Base-by-base conservation (phyloP, 2,113 vertebrate species). In the Eira barbara region DNA sequence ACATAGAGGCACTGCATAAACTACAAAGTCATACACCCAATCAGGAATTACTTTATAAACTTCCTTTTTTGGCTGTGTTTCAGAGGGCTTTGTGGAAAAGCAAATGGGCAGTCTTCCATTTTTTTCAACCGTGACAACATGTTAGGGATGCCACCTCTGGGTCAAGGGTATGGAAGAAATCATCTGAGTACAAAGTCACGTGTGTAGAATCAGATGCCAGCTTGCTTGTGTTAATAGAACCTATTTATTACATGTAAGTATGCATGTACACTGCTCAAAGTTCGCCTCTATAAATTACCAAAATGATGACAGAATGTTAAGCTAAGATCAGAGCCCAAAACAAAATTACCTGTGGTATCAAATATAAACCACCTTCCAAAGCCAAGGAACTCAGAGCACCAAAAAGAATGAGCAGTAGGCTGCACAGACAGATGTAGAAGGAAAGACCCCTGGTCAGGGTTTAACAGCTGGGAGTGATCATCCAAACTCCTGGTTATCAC, bases 291-390 rank as follows among this genome's bases (percentile, higher is more conserved):
- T 88, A 91, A 95, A 93, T 39, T 82, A 78, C 31, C 67, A 57
- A 95, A 79, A 95, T 65, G 39, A 69, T 55, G n/a, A 91, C 36
- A 91, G 91, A 87, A 83, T 65, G 45, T 96, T 93, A 91, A 83
- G 4, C 73, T 79, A 69, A 57, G 52, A 89, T 63, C 2, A 23
- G 8, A 71, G 1, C 2, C 7, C 10, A 89, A 92, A 39, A 80
- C n/a, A 69, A 85, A 90, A 95, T 86, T 90, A 76, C 82, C 34
- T 45, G 21, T 55, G 14, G 27, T 82, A 93, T 86, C 81, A 90
- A 52, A 74, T 86, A 73, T n/a, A 96, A 89, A 74, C 31, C 42
- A 86, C 14, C 65, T 76, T 20, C 76, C 23, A 90, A 93, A 82
- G 52, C 31, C 23, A 87, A 95, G 25, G n/a, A 42, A 63, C 7